Evolutionary conservation across 2,888 invertebrate genomes (phyloP), one percentile per base, ranked within the genome.

Genomic region (Adelognathus sp.): DNA sequence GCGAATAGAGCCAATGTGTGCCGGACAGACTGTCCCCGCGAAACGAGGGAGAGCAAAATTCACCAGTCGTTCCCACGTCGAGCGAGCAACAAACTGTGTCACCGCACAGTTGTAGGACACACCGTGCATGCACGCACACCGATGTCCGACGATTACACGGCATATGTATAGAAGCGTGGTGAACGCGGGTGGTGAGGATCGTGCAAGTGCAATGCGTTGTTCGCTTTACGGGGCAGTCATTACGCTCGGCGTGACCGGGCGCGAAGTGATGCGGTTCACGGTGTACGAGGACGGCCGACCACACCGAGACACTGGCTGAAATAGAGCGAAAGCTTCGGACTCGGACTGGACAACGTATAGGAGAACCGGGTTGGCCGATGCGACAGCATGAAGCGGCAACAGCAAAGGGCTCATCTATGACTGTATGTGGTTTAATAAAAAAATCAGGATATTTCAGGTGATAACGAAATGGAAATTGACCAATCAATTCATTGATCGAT

Each of bases 221-320:
- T 80, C 76, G 76, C 80, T 86, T 83, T 85, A 85, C 81, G 82
- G 85, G 81, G 50, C 79, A 80, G 83, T 80, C 77, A 82, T 84
- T 85, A 76, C 70, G 61, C 50, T 33, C 60, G 66, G 77, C 81
- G 81, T 81, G 81, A 83, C 72, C 79, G 70, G 60, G 76, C 79
- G 81, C 81, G 79, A 82, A 74, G 79, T 79, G 63, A 56, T 70
- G 60, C 31, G 56, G 41, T 46, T 41, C 27, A 29, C 56, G 14
- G 16, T 58, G 33, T 46, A 60, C 50, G 58, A 18, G 31, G 31
- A 24, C 31, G 16, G 31, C 64, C 39, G 50, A 71, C 70, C 76
- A 50, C 52, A 73, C 39, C 63, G 60, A 16, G 21, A 41, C 39
- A 24, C 66, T 29, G 61, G 50, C 58, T 14, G 41, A 29, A 11